phyloP scores from a whole-genome alignment of 2,113 vertebrate species.

The Oreocharis arfaki region DNA sequence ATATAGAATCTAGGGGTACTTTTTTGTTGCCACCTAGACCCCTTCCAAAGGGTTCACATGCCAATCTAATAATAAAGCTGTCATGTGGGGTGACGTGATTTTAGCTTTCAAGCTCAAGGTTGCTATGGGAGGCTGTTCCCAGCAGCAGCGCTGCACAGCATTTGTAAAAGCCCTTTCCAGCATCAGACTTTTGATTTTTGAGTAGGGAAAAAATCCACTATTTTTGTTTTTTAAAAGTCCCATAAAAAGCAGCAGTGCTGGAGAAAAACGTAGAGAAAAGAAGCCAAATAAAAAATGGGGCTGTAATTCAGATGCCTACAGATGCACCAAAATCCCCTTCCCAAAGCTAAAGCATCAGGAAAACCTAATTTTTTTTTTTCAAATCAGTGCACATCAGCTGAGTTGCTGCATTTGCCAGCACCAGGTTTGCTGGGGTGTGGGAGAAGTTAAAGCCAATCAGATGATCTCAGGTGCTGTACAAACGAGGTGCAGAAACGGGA shows the following conservation, averaged over 20 bases:
- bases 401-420: not conserved
- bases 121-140: slow-evolving; percentile 42
- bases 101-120: slow-evolving; percentile 21
- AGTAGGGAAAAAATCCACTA: not conserved
- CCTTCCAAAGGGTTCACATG: not conserved
- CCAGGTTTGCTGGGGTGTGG: not conserved
- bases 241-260: not conserved
- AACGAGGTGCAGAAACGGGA: not conserved
- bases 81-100: not conserved
- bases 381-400: not conserved
- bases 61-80: slow-evolving; percentile 31
- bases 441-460: not conserved
- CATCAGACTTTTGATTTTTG: slow-evolving; percentile 8
- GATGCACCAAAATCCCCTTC: not conserved
- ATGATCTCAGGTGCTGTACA: accelerated
- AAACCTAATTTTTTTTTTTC: not conserved
- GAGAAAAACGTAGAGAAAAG: not conserved
- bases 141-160: not conserved
- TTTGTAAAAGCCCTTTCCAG: not conserved
- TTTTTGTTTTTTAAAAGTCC: not conserved
- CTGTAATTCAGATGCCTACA: not conserved
- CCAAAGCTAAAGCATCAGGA: not conserved
- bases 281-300: not conserved
- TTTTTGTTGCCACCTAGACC: not conserved
- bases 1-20: not conserved